Conservation (phyloP, 2,113 vertebrate species). For the Rhabdornis inornatus region DNA sequence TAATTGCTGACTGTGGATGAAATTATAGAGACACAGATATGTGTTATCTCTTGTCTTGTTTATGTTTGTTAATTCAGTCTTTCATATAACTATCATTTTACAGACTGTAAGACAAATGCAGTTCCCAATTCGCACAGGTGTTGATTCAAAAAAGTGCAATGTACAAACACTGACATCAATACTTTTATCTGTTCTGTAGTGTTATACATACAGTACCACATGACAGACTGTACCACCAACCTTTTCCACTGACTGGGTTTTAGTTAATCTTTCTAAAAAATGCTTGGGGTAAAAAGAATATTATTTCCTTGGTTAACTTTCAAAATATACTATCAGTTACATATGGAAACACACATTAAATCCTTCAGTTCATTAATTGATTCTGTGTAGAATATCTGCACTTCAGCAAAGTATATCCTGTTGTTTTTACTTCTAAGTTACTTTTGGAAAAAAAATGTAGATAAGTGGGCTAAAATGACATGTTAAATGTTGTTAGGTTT, state of each 20-base stretch:
- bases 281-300: neutral
- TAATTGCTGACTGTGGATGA: neutral
- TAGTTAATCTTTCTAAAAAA: slow-evolving; percentile 21
- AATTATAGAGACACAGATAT: neutral
- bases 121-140: neutral
- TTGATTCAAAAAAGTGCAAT: neutral
- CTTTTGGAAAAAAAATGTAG: neutral
- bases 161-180: neutral
- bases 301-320: neutral
- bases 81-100: neutral
- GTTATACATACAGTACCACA: neutral
- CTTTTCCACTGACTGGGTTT: neutral
- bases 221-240: neutral
- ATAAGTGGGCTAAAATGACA: neutral
- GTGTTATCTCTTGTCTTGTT: neutral
- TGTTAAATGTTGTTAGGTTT: neutral
- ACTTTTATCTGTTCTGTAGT: neutral
- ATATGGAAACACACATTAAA: neutral
- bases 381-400: neutral
- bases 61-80: neutral
- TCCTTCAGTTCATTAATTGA: neutral
- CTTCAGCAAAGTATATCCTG: neutral
- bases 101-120: neutral
- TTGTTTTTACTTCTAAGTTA: neutral
- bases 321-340: neutral